phyloP scores from a whole-genome alignment of 2,113 vertebrate genomes.

The Cebus imitator region DNA sequence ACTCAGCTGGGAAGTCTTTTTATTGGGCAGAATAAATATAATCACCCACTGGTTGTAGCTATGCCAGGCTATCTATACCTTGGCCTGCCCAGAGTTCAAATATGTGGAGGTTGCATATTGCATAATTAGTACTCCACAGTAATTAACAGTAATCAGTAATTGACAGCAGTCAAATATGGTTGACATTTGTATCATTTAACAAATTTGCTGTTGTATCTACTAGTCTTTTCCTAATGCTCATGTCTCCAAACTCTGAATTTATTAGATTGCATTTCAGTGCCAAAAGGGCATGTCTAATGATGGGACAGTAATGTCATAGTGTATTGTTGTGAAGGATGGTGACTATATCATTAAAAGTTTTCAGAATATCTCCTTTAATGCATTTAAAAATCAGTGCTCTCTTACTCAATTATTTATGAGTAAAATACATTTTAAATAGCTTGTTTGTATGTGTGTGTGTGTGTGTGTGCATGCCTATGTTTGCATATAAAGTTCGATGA shows the following conservation, averaged over 20 bases:
- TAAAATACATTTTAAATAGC: neutral
- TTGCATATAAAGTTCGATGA: neutral
- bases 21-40: slow-evolving; percentile 9
- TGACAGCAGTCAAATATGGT: slow-evolving; percentile 25
- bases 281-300: slow-evolving; percentile 1
- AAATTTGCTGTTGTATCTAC: slow-evolving; percentile 38
- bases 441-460: neutral
- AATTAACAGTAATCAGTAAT: slow-evolving; percentile 54
- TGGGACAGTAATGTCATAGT: neutral
- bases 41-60: neutral
- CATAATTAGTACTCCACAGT: slow-evolving; percentile 33
- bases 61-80: neutral
- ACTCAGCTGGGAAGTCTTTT: neutral
- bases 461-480: neutral
- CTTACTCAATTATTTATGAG: neutral
- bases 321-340: neutral
- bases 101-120: slow-evolving; percentile 5
- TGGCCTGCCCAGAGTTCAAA: slow-evolving; percentile 33
- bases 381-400: neutral
- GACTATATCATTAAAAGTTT: neutral
- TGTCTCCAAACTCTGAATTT: slow-evolving; percentile 45
- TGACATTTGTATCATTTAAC: slow-evolving; percentile 62
- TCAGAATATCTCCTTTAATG: neutral
- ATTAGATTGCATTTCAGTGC: slow-evolving; percentile 44
- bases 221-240: slow-evolving; percentile 50